phyloP scores from a whole-genome alignment of 2,113 vertebrate genomes.

The Tachycineta bicolor region DNA sequence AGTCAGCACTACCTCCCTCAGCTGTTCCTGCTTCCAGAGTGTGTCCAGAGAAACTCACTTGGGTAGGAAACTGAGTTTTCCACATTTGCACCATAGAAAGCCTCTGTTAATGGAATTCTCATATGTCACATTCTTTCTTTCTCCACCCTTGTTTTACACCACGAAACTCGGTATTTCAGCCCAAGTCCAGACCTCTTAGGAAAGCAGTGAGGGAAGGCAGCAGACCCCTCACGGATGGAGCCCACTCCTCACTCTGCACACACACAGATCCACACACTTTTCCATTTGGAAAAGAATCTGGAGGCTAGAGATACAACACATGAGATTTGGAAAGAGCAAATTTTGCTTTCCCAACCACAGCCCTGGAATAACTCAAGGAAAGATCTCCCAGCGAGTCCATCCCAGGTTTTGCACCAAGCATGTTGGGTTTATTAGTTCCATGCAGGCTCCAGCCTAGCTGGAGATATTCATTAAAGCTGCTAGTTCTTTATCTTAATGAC shows the following conservation, averaged over 20 bases:
- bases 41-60: background rate
- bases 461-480: slow-evolving; percentile 68
- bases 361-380: background rate
- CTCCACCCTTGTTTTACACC: background rate
- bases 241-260: background rate
- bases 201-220: background rate
- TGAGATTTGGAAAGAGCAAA: background rate
- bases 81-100: background rate
- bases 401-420: slow-evolving; percentile 63
- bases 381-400: slow-evolving; percentile 6
- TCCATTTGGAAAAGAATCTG: background rate
- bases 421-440: slow-evolving; percentile 61
- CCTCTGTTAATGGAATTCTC: background rate
- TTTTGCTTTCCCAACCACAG: background rate
- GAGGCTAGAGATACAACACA: background rate
- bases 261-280: background rate
- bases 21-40: background rate
- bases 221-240: fast-evolving
- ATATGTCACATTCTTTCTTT: background rate
- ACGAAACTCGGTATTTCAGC: background rate
- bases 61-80: background rate
- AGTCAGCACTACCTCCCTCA: background rate
- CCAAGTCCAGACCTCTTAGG: background rate
- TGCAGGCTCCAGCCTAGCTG: slow-evolving; percentile 62
- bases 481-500: slow-evolving; percentile 71